Evolutionary conservation across 2,888 invertebrate species (phyloP), one percentile per base, ranked within the genome.

Genomic region (Sarcophaga subvicina): DNA sequence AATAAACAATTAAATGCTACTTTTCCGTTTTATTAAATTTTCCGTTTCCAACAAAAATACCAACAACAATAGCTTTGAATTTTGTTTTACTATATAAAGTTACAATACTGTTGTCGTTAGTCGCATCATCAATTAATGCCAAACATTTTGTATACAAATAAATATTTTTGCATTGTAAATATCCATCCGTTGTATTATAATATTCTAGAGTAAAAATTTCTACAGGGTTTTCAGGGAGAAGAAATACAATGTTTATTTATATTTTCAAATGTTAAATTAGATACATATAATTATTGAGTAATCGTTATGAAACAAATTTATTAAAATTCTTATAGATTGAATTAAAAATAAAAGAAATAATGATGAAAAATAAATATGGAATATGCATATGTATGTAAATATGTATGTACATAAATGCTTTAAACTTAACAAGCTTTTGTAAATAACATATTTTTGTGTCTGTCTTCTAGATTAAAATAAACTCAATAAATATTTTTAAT

Each of bases 1-100:
- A 22, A 22, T 75, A 54, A 81, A 79, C 66, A 79, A 76, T 86
- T 83, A 82, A 83, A 80, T 86, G 64, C 71, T 76, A 67, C 75
- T 76, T 83, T 86, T 79, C 79, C 3, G 1, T 78, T 79, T 78
- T 79, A 85, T 78, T 81, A 81, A 79, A 75, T 70, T 86, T 77
- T 72, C 22, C 63, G 12, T 73, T 86, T 80, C 63, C 76, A 69
- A 45, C 3, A 27, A 77, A 45, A 45, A 37, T 10, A 37, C 8
- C 20, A 11, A 37, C 20, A 12, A 14, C 8, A 14, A 12, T 20
- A 47, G 12, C 12, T 20, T 12, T 47, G n/a, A 69, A 4, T 20
- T 69, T 69, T 69, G n/a, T 22, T 60, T 54, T 37, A 14, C 11
- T 70, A 27, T 70, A 11, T 62, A 25, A 37, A 37, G 37, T 37